Evolutionary conservation across 2,888 invertebrate species (phyloP).

Genomic region (Leucania comma): DNA sequence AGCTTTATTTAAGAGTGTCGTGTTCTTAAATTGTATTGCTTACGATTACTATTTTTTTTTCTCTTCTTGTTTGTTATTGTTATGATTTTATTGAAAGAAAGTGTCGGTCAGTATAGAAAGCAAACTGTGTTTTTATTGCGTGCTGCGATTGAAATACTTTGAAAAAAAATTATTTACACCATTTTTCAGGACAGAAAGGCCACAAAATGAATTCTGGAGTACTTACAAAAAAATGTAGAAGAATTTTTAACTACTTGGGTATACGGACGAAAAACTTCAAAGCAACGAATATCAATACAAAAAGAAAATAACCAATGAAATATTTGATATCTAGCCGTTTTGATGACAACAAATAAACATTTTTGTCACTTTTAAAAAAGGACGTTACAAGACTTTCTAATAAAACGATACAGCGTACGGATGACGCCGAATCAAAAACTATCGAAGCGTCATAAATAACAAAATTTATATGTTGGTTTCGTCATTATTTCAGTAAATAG

Average conservation of each 20-base stretch:
- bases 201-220: not conserved
- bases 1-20: constrained; percentile 66
- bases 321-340: constrained; percentile 22
- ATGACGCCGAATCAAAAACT: constrained; percentile 52
- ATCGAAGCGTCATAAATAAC: constrained; percentile 50
- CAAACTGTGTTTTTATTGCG: not conserved
- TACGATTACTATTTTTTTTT: constrained; percentile 22
- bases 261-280: not conserved
- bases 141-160: not conserved
- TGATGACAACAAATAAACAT: constrained; percentile 48
- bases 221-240: not conserved
- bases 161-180: not conserved
- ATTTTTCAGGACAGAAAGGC: not conserved
- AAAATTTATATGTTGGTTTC: constrained; percentile 50
- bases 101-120: not conserved
- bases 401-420: constrained; percentile 23
- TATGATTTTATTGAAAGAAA: constrained; percentile 7
- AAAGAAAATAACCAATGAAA: constrained; percentile 1
- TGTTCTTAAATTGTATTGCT: constrained; percentile 44
- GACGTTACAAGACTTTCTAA: constrained; percentile 37
- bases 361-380: constrained; percentile 34
- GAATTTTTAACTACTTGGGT: not conserved
- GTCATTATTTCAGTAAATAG: constrained; percentile 56
- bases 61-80: constrained; percentile 13
- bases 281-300: not conserved